phyloP scores from a whole-genome alignment of 2,797 vertebrate genomes.

The Manis crassicaudata region DNA sequence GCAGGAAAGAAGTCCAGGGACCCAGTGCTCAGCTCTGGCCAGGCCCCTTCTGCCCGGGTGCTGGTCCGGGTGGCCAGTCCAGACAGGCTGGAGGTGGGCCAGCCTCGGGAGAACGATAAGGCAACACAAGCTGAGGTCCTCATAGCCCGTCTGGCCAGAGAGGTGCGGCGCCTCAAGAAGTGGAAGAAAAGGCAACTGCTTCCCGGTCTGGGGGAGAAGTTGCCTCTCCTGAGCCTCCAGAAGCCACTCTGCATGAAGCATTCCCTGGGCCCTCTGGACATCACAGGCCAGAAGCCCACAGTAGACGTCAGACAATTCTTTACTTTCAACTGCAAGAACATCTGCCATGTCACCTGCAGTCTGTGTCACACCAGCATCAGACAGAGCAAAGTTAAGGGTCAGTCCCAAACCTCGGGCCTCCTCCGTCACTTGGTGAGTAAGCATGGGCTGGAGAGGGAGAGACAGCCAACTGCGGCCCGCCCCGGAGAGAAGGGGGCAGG shows the following conservation, averaged over 20 bases:
- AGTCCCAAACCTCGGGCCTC: neutral
- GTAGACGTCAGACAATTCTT: slow-evolving; percentile 44
- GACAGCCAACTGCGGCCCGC: neutral
- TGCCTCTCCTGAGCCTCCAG: neutral
- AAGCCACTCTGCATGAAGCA: neutral
- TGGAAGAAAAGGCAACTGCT: slow-evolving; percentile 60
- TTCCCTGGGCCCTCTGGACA: neutral
- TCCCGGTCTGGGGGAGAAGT: neutral
- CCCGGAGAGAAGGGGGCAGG: accelerated
- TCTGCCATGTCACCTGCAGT: neutral
- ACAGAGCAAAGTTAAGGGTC: neutral
- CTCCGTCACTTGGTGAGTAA: slow-evolving; percentile 52
- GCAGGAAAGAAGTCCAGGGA: slow-evolving; percentile 58
- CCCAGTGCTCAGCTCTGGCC: accelerated
- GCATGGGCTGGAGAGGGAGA: slow-evolving; percentile 20
- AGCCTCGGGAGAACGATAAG: neutral
- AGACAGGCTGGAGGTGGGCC: neutral
- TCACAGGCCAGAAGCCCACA: neutral
- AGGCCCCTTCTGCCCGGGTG: neutral
- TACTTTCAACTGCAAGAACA: neutral
- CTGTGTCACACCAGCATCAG: slow-evolving; percentile 27
- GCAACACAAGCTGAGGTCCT: neutral
- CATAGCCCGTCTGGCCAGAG: neutral
- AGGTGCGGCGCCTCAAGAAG: neutral
- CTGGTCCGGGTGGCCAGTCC: neutral